A percentile compares a stretch with the other conserved stretches of the same genome.
phyloP scores from a whole-genome alignment of 2,113 vertebrate species.

The Chamaetylas fuelleborni region DNA sequence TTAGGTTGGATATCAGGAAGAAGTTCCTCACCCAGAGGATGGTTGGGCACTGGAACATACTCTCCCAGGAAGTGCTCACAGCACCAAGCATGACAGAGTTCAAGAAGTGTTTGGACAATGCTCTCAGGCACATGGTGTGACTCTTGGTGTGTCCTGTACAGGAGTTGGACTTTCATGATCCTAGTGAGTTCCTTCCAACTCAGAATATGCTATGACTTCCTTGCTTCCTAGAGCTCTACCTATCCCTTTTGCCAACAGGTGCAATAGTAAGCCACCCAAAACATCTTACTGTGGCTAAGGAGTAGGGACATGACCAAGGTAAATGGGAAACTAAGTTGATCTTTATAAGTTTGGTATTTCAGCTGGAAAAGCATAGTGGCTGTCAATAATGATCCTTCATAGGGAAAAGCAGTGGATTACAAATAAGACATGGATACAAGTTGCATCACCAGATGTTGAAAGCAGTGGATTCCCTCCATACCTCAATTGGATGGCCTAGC shows the following conservation, averaged over 20 bases:
- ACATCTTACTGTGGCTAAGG: neutral
- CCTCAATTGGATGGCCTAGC: neutral
- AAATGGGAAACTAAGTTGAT: neutral
- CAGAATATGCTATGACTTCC: neutral
- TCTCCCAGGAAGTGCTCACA: fast-evolving
- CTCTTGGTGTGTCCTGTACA: neutral
- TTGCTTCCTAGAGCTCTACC: neutral
- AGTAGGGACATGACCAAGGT: neutral
- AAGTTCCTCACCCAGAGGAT: neutral
- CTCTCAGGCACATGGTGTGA: neutral
- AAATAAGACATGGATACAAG: neutral
- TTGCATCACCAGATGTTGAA: neutral
- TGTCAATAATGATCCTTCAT: neutral
- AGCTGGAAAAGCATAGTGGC: neutral
- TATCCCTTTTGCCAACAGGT: neutral
- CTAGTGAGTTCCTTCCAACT: neutral
- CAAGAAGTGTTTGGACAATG: neutral
- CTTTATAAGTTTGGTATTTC: neutral
- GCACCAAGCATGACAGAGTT: neutral
- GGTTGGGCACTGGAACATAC: neutral
- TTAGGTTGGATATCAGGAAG: neutral
- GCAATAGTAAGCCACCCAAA: neutral
- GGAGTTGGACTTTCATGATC: neutral
- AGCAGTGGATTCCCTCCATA: neutral
- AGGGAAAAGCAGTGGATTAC: neutral